Percentiles rank a stretch among this genome's conserved stretches.
These are phyloP conservation scores for Cylloceria caligata DNA, from an alignment of 2,888 invertebrate species.

Conservation along the genomic window DNA sequence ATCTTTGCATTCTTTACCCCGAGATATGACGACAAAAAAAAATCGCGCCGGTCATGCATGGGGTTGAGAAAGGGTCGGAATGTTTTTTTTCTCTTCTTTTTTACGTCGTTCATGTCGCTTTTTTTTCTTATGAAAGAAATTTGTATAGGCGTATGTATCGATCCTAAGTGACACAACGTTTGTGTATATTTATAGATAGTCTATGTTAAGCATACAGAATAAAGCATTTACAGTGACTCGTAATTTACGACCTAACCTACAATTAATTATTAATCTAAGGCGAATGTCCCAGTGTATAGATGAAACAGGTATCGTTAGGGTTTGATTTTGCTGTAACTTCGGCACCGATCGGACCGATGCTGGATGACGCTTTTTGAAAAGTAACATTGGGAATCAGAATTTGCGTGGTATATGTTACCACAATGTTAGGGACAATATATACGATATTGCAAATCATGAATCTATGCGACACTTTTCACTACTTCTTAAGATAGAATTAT, in stretches of 20 bases:
- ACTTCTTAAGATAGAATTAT: no score
- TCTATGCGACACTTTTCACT: no score
- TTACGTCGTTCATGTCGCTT: neutral
- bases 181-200: neutral
- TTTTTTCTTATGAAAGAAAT: slow-evolving; percentile 6
- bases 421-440: no score
- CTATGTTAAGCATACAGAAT: neutral
- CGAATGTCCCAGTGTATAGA: neutral
- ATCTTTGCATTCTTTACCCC: slow-evolving; percentile 18
- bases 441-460: no score
- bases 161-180: neutral
- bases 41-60: neutral
- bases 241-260: neutral
- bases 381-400: no score
- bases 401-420: no score
- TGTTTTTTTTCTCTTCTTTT: no score
- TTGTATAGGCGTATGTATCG: slow-evolving; percentile 15
- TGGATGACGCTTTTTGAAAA: no score
- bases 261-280: neutral
- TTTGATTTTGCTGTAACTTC: no score
- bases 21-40: slow-evolving; percentile 22
- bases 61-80: slow-evolving; percentile 3
- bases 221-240: neutral
- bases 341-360: no score
- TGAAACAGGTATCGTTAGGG: no score